Conservation (phyloP, 1,140 invertebrate species). For the Heliconius hermathena region DNA sequence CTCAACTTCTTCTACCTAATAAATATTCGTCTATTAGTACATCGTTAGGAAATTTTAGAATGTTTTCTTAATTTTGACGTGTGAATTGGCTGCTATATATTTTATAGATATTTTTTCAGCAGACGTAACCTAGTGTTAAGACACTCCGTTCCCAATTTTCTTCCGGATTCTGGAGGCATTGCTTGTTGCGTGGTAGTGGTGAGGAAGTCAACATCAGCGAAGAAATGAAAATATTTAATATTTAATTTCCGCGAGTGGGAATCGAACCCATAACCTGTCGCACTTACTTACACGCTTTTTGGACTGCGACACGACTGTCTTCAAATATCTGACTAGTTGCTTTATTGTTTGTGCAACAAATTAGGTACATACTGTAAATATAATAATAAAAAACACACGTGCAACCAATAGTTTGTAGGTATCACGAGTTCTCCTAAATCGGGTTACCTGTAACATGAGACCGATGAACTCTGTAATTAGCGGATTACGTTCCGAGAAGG, state of each 20-base stretch:
- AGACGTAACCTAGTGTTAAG: too few species aligned
- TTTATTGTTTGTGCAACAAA: not conserved
- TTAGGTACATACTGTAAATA: not conserved
- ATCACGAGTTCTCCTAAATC: conserved; percentile 42
- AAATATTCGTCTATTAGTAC: not conserved
- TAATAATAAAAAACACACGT: conserved; percentile 21
- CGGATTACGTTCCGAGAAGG: conserved; percentile 63
- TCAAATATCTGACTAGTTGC: not conserved
- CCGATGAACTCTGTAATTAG: conserved; percentile 64
- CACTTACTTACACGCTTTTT: too few species aligned
- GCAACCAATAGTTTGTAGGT: conserved; percentile 35
- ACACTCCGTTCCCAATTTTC: too few species aligned
- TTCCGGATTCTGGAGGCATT: too few species aligned
- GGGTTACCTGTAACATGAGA: conserved; percentile 50
- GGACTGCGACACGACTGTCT: too few species aligned
- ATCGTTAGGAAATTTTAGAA: not conserved
- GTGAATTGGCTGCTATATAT: not conserved
- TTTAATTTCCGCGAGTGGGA: too few species aligned
- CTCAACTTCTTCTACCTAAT: not conserved
- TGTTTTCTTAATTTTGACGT: not conserved
- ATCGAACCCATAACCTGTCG: too few species aligned
- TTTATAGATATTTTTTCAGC: not conserved
- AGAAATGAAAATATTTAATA: too few species aligned
- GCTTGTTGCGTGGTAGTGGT: too few species aligned
- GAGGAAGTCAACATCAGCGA: too few species aligned